Percentiles rank a stretch among this genome's conserved stretches.
These are phyloP conservation scores for Drosophila parvula DNA, from an alignment of 1,140 invertebrate species.

Conservation along the genomic window DNA sequence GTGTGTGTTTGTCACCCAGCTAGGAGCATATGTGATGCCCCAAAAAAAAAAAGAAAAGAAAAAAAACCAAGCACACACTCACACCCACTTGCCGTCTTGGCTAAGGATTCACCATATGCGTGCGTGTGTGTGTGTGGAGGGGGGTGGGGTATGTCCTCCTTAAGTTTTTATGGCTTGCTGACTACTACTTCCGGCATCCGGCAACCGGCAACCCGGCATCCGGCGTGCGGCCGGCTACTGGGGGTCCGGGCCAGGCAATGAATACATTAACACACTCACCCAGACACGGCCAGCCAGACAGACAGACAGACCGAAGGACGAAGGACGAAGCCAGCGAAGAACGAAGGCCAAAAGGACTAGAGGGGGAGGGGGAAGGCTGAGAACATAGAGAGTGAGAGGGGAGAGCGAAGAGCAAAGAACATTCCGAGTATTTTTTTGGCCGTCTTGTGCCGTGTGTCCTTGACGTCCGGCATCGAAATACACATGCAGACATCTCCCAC, in stretches of 20 bases:
- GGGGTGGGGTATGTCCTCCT: constrained; percentile 43
- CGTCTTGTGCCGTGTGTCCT: constrained; percentile 52
- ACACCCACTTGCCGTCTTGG: constrained; percentile 26
- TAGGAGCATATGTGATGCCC: constrained; percentile 72
- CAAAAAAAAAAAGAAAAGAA: constrained; percentile 39
- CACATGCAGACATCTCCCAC: constrained; percentile 34
- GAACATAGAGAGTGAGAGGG: neutral
- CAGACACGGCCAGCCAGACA: constrained; percentile 36
- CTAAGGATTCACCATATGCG: constrained; percentile 6
- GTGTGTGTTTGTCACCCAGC: constrained; percentile 64
- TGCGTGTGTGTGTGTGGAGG: constrained; percentile 2
- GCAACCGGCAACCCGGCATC: constrained; percentile 18
- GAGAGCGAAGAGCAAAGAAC: neutral
- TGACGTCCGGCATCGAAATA: constrained; percentile 63
- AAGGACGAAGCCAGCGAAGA: neutral
- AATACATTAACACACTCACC: constrained; percentile 78
- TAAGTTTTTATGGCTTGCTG: constrained; percentile 82
- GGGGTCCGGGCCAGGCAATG: constrained; percentile 56
- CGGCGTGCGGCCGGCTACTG: constrained; percentile 15
- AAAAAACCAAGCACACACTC: constrained; percentile 16
- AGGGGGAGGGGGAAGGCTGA: neutral
- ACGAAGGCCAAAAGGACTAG: neutral
- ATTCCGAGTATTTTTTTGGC: constrained; percentile 22
- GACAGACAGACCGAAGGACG: constrained; percentile 4
- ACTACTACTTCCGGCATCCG: constrained; percentile 78